Conservation (phyloP, 2,888 invertebrate species). For the Mesorhabditis sp. region DNA sequence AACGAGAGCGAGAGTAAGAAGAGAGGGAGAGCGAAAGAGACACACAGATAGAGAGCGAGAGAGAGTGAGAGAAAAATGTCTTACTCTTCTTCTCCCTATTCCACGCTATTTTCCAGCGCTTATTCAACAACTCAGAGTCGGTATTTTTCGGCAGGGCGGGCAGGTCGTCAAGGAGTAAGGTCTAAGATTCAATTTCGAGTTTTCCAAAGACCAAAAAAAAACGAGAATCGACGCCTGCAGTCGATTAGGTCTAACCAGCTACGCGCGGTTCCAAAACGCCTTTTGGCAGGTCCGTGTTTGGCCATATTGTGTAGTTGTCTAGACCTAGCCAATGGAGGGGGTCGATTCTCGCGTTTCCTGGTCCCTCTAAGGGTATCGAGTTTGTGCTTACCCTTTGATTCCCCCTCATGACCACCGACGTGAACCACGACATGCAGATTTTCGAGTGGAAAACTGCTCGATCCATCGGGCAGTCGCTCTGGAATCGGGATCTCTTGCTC, state of each 20-base stretch:
- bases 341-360: no score
- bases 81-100: not conserved
- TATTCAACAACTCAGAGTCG: not conserved
- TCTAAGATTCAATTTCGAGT: not conserved
- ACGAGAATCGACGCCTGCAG: no score
- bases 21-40: no score
- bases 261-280: not conserved
- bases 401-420: not conserved
- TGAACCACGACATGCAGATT: conserved; percentile 1
- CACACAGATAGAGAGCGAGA: no score
- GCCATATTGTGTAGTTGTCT: no score
- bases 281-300: not conserved
- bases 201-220: no score
- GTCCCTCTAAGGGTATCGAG: no score
- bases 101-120: not conserved
- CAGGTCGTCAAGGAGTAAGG: not conserved
- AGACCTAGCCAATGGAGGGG: no score
- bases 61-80: not conserved
- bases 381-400: not conserved
- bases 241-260: no score
- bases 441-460: not conserved
- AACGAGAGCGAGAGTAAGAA: no score
- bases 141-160: not conserved
- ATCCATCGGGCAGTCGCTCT: conserved; percentile 2
- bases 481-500: not conserved